phyloP scores from a whole-genome alignment of 2,888 invertebrate species.

The Ectemnius continuus region DNA sequence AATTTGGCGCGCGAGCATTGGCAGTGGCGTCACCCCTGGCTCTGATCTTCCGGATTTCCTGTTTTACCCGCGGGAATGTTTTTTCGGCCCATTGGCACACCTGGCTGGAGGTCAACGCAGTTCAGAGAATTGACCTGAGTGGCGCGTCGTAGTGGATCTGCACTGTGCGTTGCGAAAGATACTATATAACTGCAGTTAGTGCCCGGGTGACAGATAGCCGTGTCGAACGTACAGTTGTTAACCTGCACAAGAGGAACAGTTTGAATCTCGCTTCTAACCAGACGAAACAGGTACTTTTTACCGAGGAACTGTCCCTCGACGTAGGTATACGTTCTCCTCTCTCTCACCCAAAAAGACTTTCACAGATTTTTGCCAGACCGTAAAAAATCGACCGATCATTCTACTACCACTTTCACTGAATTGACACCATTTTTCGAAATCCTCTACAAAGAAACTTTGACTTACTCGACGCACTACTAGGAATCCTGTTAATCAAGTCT shows the following conservation, averaged over 20 bases:
- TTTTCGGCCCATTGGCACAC: conserved; percentile 48
- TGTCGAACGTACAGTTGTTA: conserved; percentile 14
- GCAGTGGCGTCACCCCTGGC: too few relatives aligned
- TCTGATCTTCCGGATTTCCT: too few relatives aligned
- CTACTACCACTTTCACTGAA: too few relatives aligned
- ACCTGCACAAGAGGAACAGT: conserved; percentile 26
- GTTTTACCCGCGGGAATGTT: conserved; percentile 31
- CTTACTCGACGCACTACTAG: too few relatives aligned
- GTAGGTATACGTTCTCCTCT: conserved; percentile 5
- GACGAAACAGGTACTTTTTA: too few relatives aligned
- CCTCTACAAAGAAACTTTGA: too few relatives aligned
- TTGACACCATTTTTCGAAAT: too few relatives aligned
- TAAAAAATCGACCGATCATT: too few relatives aligned
- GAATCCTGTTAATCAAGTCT: too few relatives aligned
- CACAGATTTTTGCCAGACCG: too few relatives aligned
- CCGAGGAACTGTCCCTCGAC: too few relatives aligned
- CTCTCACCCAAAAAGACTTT: not conserved
- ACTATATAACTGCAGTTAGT: conserved; percentile 22
- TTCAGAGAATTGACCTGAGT: conserved; percentile 59
- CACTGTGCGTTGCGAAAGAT: conserved; percentile 30
- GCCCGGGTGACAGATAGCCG: conserved; percentile 41
- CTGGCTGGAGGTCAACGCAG: conserved; percentile 50
- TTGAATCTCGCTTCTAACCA: not conserved
- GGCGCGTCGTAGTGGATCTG: conserved; percentile 43
- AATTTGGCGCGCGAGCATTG: too few relatives aligned